Evolutionary conservation across 2,888 invertebrate genomes (phyloP), one percentile per base, ranked within the genome.

Genomic region (Callinectes sapidus): DNA sequence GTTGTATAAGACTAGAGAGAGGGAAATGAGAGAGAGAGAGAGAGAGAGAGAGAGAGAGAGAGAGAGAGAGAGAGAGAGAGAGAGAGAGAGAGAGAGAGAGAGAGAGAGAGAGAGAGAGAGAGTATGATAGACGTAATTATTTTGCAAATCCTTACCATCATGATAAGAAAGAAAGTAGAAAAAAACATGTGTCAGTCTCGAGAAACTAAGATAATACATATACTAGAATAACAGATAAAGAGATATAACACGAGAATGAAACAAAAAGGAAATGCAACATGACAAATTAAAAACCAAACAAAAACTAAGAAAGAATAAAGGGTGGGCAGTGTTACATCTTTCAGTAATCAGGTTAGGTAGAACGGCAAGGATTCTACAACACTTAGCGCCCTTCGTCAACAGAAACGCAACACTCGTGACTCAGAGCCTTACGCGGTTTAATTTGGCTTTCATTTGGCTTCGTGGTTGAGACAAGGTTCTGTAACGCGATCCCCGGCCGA

Each of bases 281-380:
- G 10, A 48, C 48, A 48, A 48, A 48, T 10, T 48, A 48, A 48
- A 42, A 48, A 48, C 48, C 3, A 48, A 48, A 48, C 48, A 48
- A 48, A 48, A 48, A 5, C 48, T 48, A 48, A 48, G 48, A 39
- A 39, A 39, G 2, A 39, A 39, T 39, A 48, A 48, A 5, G 8
- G 3, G 0, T 10, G 48, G 48, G 10, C 71, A n/a, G 71, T 71
- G 28, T 71, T 71, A 1, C 71, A 71, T n/a, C 71, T 1, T 71
- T 23, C 71, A 71, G 23, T 71, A 23, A 71, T 71, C 71, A 28
- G 23, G 23, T 71, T 71, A 23, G 23, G 28, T 71, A 8, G 10
- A n/a, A 71, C 28, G n/a, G 71, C 71, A n/a, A 71, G 71, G 71
- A 71, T 71, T 71, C 71, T 71, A 10, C 71, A 71, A 71, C 71